Evolutionary conservation across 35 echinoderm and acorn worm genomes (phyloP).

Genomic region (Apostichopus parvimensis): DNA sequence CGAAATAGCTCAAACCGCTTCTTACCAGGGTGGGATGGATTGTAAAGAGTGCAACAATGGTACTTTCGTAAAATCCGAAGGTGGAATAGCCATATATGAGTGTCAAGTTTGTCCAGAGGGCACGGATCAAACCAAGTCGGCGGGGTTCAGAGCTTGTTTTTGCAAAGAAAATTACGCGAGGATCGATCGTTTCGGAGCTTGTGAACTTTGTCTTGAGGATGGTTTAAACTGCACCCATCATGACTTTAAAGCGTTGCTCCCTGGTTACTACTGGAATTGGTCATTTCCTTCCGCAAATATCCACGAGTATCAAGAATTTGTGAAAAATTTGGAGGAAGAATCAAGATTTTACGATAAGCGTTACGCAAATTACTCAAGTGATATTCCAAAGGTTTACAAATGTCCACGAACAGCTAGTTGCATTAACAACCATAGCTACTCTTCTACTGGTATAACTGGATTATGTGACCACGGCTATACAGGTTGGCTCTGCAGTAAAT

Average conservation of each 20-base stretch:
- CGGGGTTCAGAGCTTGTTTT: background rate
- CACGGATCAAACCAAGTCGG: background rate
- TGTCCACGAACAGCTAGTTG: background rate
- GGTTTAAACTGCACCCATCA: background rate
- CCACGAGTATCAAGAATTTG: background rate
- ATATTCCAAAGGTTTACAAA: conserved; percentile 12
- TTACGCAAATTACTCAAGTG: background rate
- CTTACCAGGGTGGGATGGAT: background rate
- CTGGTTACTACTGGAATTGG: conserved; percentile 30
- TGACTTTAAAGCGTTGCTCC: conserved; percentile 14
- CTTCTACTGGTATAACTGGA: background rate
- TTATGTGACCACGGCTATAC: background rate
- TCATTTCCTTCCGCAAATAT: conserved; percentile 6
- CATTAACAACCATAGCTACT: background rate
- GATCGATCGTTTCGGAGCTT: background rate
- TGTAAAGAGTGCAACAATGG: background rate
- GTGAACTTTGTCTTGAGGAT: background rate
- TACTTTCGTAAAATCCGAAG: background rate
- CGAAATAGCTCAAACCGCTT: background rate
- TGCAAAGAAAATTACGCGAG: background rate
- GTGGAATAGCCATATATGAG: background rate
- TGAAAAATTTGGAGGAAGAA: background rate
- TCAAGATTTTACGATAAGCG: conserved; percentile 4
- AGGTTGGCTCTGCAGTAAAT: conserved; percentile 22
- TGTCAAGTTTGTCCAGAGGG: conserved; percentile 11